phyloP scores from a whole-genome alignment of 2,797 vertebrate species.

The Enteromius paludinosus region DNA sequence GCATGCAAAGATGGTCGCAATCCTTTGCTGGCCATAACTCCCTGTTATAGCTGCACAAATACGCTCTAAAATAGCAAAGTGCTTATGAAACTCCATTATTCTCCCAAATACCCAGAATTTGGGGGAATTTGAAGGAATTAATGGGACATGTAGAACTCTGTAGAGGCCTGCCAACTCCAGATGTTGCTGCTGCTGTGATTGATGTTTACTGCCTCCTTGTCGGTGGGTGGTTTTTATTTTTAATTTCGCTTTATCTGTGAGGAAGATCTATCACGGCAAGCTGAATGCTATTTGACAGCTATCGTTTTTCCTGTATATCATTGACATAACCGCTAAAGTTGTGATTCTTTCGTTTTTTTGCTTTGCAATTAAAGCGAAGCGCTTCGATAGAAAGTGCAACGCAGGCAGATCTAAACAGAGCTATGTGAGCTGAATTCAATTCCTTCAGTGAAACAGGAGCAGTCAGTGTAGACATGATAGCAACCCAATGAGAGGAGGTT shows the following conservation, averaged over 20 bases:
- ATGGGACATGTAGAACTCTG: conserved; percentile 61
- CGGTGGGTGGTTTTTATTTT: conserved; percentile 58
- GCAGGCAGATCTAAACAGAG: conserved; percentile 13
- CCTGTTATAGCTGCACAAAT: conserved; percentile 56
- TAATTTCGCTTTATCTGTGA: conserved; percentile 47
- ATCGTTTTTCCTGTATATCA: conserved; percentile 9
- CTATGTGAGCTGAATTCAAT: conserved; percentile 17
- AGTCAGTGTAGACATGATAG: conserved; percentile 19
- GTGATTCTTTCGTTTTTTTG: conserved; percentile 11
- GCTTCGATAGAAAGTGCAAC: background rate
- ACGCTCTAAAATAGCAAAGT: conserved; percentile 55
- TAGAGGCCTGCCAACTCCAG: conserved; percentile 64
- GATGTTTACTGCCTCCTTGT: conserved; percentile 63
- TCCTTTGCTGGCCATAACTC: conserved; percentile 52
- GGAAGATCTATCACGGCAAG: conserved; percentile 55
- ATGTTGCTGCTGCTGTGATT: conserved; percentile 69
- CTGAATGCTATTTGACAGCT: conserved; percentile 10
- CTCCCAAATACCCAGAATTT: conserved; percentile 72
- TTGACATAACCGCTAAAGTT: conserved; percentile 9
- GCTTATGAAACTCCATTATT: conserved; percentile 71
- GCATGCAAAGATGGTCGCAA: conserved; percentile 54
- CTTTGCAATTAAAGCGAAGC: conserved; percentile 9
- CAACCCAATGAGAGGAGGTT: conserved; percentile 23
- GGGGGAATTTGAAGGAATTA: conserved; percentile 75
- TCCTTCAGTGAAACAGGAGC: conserved; percentile 17